These are phyloP conservation scores for Pleuronectes platessa DNA, from an alignment of 2,113 vertebrate genomes.

Conservation along the genomic window DNA sequence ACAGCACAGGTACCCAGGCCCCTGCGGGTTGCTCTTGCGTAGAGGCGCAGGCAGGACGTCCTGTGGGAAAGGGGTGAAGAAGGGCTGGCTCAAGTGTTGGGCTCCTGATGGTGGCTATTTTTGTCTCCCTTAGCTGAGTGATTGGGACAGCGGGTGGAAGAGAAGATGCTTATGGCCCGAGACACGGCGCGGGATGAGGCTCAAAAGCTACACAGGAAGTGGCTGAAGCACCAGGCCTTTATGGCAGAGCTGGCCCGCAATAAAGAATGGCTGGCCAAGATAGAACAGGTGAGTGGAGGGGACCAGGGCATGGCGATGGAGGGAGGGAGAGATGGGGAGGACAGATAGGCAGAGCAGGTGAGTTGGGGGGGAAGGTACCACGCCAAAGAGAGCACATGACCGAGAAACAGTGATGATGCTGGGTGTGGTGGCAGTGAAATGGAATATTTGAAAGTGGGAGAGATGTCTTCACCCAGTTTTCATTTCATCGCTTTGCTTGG, in stretches of 20 bases:
- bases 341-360: slow-evolving; percentile 52
- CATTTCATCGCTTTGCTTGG: slow-evolving; percentile 56
- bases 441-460: slow-evolving; percentile 45
- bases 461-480: slow-evolving; percentile 64
- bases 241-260: slow-evolving; percentile 94
- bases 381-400: slow-evolving; percentile 38
- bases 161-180: slow-evolving; percentile 95
- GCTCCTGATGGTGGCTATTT: slow-evolving; percentile 82
- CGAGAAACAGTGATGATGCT: slow-evolving; percentile 25
- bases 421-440: slow-evolving; percentile 63
- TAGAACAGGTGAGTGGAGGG: slow-evolving; percentile 88
- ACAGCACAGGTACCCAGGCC: slow-evolving; percentile 78
- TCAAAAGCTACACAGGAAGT: slow-evolving; percentile 94
- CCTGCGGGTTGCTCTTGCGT: slow-evolving; percentile 72
- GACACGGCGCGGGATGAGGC: slow-evolving; percentile 95
- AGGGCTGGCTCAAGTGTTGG: slow-evolving; percentile 72
- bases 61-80: slow-evolving; percentile 75
- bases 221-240: slow-evolving; percentile 96
- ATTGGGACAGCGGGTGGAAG: slow-evolving; percentile 84
- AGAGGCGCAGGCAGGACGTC: slow-evolving; percentile 78
- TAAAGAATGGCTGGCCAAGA: slow-evolving; percentile 95
- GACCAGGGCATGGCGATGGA: slow-evolving; percentile 16
- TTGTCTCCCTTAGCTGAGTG: slow-evolving; percentile 85
- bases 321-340: slow-evolving; percentile 27
- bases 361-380: slow-evolving; percentile 6